Evolutionary conservation across 2,797 vertebrate species (phyloP).

Genomic region (Pteropus rufus): DNA sequence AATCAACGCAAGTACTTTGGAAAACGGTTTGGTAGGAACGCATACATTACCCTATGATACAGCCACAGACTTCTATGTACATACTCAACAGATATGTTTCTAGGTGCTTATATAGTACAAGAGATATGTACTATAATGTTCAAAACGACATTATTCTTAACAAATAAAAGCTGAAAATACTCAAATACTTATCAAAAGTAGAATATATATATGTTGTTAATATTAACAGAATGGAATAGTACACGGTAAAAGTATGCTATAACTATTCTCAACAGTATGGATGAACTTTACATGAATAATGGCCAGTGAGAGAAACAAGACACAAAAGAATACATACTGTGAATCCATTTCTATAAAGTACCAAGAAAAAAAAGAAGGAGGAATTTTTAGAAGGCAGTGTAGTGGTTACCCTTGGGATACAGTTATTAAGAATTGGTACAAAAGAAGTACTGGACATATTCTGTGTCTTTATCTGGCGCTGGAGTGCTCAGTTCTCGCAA

Average conservation of each 20-base stretch:
- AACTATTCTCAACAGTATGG: not conserved
- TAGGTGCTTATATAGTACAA: not conserved
- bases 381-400: not conserved
- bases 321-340: not conserved
- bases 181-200: not conserved
- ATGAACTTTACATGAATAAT: not conserved
- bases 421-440: not conserved
- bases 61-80: not conserved
- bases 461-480: not conserved
- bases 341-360: not conserved
- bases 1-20: not conserved
- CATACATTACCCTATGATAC: not conserved
- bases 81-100: not conserved
- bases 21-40: not conserved
- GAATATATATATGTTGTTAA: not conserved
- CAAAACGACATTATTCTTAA: not conserved
- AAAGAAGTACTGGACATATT: accelerated
- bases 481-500: not conserved
- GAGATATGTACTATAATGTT: not conserved
- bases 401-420: not conserved
- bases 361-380: not conserved
- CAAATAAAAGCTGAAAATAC: not conserved
- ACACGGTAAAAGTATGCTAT: not conserved
- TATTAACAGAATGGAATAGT: not conserved
- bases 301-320: not conserved